These are phyloP conservation scores for Fragum fragum DNA, from an alignment of 2,888 invertebrate genomes.

Conservation along the genomic window DNA sequence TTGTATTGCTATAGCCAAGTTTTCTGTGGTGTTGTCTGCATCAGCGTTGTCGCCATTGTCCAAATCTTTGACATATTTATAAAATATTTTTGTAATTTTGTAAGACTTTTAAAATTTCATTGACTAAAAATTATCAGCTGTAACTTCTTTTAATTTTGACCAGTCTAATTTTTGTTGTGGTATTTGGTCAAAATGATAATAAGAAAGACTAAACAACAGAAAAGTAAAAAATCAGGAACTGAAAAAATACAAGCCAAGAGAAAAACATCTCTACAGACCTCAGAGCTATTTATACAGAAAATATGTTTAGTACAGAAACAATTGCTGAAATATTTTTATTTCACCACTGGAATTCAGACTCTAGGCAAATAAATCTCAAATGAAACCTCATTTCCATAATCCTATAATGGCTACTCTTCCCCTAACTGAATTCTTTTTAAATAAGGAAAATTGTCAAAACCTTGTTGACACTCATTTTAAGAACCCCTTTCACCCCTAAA, in stretches of 20 bases:
- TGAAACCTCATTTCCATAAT: constrained; percentile 32
- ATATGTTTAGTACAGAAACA: background rate
- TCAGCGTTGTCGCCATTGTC: too few relatives aligned
- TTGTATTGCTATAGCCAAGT: too few relatives aligned
- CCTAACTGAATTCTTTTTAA: background rate
- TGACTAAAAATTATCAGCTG: too few relatives aligned
- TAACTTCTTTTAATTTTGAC: too few relatives aligned
- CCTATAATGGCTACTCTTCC: background rate
- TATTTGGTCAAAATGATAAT: too few relatives aligned
- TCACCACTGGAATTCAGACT: constrained; percentile 17
- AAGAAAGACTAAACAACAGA: too few relatives aligned
- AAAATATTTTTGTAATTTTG: too few relatives aligned
- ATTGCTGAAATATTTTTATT: constrained; percentile 2
- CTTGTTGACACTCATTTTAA: background rate
- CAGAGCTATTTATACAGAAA: constrained; percentile 2
- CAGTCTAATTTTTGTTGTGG: too few relatives aligned
- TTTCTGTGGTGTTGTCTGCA: too few relatives aligned
- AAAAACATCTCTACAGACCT: background rate
- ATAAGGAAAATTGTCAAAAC: background rate
- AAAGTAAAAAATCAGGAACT: background rate
- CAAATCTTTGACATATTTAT: too few relatives aligned
- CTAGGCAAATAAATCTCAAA: constrained; percentile 28
- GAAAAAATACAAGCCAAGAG: background rate
- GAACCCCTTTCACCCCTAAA: too few relatives aligned
- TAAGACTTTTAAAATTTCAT: too few relatives aligned